Conservation (phyloP, 2,888 invertebrate species). For the Horisme vitalbata region DNA sequence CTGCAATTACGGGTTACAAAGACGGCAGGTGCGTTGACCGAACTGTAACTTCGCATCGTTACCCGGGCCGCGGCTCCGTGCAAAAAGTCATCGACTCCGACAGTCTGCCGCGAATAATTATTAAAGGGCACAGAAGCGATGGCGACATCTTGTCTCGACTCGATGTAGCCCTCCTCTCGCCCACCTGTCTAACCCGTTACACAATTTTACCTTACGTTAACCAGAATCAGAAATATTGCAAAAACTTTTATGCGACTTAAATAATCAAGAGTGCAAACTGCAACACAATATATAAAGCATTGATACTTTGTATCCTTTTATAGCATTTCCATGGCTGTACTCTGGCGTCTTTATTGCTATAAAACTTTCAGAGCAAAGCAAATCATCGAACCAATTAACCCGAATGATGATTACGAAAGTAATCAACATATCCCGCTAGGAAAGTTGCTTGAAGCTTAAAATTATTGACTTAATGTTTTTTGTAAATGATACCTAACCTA, state of each 20-base stretch:
- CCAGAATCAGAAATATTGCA: not conserved
- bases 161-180: constrained; percentile 33
- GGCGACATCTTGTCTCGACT: constrained; percentile 71
- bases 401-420: constrained; percentile 37
- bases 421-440: constrained; percentile 22
- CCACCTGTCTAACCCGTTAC: constrained; percentile 33
- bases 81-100: constrained; percentile 63
- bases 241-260: not conserved
- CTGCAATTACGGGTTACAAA: constrained; percentile 34
- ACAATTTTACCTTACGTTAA: constrained; percentile 18
- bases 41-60: constrained; percentile 44
- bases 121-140: constrained; percentile 57
- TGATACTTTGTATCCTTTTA: constrained; percentile 6
- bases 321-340: not conserved
- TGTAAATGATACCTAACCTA: constrained; percentile 6
- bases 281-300: too few species aligned
- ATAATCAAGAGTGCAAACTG: too few species aligned
- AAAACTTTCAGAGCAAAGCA: constrained; percentile 9
- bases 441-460: constrained; percentile 25
- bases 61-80: constrained; percentile 46
- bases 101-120: constrained; percentile 61
- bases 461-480: constrained; percentile 30
- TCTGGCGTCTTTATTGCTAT: constrained; percentile 9
- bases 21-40: constrained; percentile 33
- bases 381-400: constrained; percentile 32